Evolutionary conservation across 2,113 vertebrate species (phyloP), one percentile per base, ranked within the genome.

Genomic region (Pimephales promelas): DNA sequence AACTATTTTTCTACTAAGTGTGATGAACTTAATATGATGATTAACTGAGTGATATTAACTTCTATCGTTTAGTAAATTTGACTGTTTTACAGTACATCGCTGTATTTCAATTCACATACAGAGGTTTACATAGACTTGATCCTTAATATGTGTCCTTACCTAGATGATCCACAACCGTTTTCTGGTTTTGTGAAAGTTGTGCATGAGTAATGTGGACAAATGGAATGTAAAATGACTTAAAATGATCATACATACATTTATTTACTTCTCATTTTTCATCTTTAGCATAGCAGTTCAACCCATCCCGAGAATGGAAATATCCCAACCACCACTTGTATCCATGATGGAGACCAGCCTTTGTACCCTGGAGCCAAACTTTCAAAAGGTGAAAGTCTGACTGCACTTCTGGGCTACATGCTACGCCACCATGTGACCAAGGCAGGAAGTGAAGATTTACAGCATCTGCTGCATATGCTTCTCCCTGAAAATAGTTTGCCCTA

Each of bases 301-400:
- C 16, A 34, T 64, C 62, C 18, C 18, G 26, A 31, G 26, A 28
- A 64, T 16, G 14, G 26, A 34, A 64, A 64, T 64, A 64, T 34
- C 62, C 18, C 4, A 64, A 64, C 28, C 11, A 64, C 62, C 28
- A 64, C 24, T 11, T 64, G n/a, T 11, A 16, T 34, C 26, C 4
- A 2, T 34, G 26, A 64, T 64, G 47, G 47, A 14, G 62, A 64
- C 62, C 62, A 64, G 26, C 62, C 62, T 64, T 49, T 49, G 47
- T 49, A 49, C 16, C 13, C 47, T 49, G 47, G 62, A 64, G 62
- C 28, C 26, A 64, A 31, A 64, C 62, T 64, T 64, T 64, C 14
- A 31, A 64, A 64, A 64, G 62, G 62, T 5, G 62, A 31, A 64
- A 31, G 62, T 64, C 26, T 64, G 62, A 64, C 62, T 64, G 66